Evolutionary conservation across 1,140 invertebrate genomes (phyloP), one percentile per base, ranked within the genome.

Genomic region (Phocides pigmalion): DNA sequence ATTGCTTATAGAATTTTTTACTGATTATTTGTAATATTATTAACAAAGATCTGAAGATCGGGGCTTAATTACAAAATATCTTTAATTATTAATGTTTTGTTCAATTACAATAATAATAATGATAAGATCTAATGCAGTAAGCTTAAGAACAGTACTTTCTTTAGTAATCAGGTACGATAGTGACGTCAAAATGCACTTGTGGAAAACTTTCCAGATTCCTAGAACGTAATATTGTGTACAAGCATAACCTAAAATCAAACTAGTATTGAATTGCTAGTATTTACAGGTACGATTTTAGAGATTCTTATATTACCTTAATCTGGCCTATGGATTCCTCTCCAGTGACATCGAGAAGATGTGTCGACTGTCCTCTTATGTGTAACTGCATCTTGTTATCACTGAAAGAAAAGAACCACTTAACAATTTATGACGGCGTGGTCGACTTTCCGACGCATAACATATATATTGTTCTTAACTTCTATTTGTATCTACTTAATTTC

Each of bases 321-420:
- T 89, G 87, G 37, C 64, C 84, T 69, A 93, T 89, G 68, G 89
- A 87, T 67, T 92, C 90, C 32, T 90, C 81, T 65, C 84, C 88
- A 67, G 81, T 74, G 22, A 92, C 91, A 66, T 93, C 92, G 61
- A 93, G 71, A 62, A 93, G 86, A 74, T 92, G 90, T 20, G 89
- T 89, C 47, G 87, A 84, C 74, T 88, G 85, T 79, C 91, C 92
- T 84, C 90, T 83, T 63, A 93, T 90, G 75, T 92, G 90, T 70
- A 93, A 80, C 85, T 93, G 91, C 92, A 93, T 93, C 67, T 86
- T 90, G 84, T 76, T 72, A 67, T 39, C 68, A 81, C 85, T 90
- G 85, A 70, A 53, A 53, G 37, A 20, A 70, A 75, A 81, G 20
- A 63, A 66, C 41, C 22, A 80, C 68, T 68, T 22, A 68, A 59